Base-by-base conservation (phyloP, 2,888 invertebrate species). In the Orthosia gothica region DNA sequence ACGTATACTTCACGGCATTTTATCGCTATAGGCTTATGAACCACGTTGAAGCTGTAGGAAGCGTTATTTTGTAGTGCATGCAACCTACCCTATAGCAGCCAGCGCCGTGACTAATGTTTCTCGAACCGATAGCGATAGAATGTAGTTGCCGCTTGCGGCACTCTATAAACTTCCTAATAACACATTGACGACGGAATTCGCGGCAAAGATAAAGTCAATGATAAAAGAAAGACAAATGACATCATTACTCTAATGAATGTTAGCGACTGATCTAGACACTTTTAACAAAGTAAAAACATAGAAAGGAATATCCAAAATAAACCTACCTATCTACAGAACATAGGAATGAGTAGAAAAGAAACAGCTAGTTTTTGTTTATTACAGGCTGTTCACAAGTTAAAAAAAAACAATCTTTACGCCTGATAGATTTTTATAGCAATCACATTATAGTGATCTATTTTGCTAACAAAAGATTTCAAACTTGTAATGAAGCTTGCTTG, bases 141-240 rank as follows among this genome's bases (percentile, higher is more conserved):
- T 32, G 26, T 4, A 3, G 3, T 26, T 26, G 26, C 26, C 4
- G 4, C 26, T 26, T 26, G 32, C 32, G 32, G 32, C 32, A 32
- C 32, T 32, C 7, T 32, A 32, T 32, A 32, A 5, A 32, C 32
- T 32, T 32, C 32, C 32, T 32, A 32, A 70, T 20, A 49, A 18
- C 0, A 47, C 20, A 20, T 47, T 55, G 32, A 57, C 67, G 23
- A 70, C 67, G 70, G 65, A 76, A 66, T 76, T 59, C 20, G 61
- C 62, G 55, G 59, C 58, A 68, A 65, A 74, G 55, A 67, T 70
- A 79, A 70, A 70, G 75, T 70, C 69, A 63, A 15, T 64, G 63
- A 54, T 23, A 18, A 26, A 59, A 69, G 63, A 40, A 59, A 71
- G 66, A 72, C 49, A 54, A 52, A 72, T 74, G 70, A 58, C 26